Conservation (phyloP, 2,113 vertebrate species). For the Clarias batrachus region DNA sequence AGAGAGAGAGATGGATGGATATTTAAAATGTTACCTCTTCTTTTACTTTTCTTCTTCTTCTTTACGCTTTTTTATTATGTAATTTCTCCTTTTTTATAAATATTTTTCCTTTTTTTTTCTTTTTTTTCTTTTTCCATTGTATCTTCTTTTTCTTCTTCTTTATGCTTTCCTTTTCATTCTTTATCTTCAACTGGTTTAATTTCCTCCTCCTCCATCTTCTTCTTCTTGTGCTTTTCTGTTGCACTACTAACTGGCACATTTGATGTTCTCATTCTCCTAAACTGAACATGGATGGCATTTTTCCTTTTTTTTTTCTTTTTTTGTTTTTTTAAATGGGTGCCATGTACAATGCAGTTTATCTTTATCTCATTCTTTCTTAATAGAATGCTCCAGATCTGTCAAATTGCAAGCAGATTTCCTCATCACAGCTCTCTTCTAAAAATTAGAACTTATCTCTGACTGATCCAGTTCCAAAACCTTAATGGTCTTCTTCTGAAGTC, state of each 20-base stretch:
- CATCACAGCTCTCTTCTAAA: background rate
- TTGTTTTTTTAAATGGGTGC: no score
- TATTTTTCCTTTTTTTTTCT: background rate
- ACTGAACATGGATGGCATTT: background rate
- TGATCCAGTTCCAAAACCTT: background rate
- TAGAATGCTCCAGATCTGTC: background rate
- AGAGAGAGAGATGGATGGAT: background rate
- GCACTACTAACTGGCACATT: no score
- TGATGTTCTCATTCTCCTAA: no score
- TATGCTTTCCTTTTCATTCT: background rate
- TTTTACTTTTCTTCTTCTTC: background rate
- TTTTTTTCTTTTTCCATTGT: no score
- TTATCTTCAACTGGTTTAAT: background rate
- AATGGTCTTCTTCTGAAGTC: background rate
- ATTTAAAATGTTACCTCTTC: background rate
- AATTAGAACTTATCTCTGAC: background rate
- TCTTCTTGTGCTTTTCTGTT: background rate
- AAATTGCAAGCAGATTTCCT: background rate
- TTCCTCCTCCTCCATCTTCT: background rate
- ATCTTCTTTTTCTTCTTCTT: background rate
- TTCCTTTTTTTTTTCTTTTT: background rate
- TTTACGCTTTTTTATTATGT: background rate
- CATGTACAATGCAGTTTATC: no score
- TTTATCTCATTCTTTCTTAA: background rate
- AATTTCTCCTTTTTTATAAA: background rate